Evolutionary conservation across 2,113 vertebrate species (phyloP).

Genomic region (Noturus placidus): DNA sequence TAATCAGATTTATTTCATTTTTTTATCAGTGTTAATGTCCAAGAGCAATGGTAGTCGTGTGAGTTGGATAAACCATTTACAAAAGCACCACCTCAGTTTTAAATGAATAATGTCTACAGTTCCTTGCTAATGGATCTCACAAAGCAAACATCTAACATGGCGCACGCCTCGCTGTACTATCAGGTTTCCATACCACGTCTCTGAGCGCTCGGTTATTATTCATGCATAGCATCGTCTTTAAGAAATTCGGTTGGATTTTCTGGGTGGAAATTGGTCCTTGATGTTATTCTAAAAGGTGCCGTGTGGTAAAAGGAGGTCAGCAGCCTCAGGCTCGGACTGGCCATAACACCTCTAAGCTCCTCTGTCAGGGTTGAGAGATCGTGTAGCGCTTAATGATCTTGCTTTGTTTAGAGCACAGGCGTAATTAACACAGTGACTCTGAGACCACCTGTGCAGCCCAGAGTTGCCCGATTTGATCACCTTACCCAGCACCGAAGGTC

Average conservation of each 20-base stretch:
- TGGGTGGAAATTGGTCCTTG: neutral
- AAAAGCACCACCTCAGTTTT: neutral
- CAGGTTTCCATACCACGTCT: conserved; percentile 51
- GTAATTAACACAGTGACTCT: conserved; percentile 59
- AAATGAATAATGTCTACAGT: neutral
- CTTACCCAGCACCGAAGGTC: conserved; percentile 38
- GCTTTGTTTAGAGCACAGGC: conserved; percentile 46
- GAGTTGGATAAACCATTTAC: neutral
- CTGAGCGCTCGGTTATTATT: conserved; percentile 10
- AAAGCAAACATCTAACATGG: conserved; percentile 59
- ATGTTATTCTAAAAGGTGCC: neutral
- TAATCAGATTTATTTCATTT: neutral
- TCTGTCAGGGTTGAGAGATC: conserved; percentile 30
- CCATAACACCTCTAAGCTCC: conserved; percentile 18
- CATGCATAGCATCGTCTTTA: neutral
- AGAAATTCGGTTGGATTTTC: conserved; percentile 28
- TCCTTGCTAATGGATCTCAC: conserved; percentile 35
- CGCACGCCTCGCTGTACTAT: conserved; percentile 47
- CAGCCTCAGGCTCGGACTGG: conserved; percentile 13
- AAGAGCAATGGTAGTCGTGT: neutral
- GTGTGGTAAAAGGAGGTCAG: neutral
- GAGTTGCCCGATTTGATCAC: conserved; percentile 19
- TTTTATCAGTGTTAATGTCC: neutral
- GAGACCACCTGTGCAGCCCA: conserved; percentile 47
- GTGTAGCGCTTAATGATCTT: conserved; percentile 43